Conservation (phyloP, 1,140 invertebrate genomes). For the Eurosta solidaginis region DNA sequence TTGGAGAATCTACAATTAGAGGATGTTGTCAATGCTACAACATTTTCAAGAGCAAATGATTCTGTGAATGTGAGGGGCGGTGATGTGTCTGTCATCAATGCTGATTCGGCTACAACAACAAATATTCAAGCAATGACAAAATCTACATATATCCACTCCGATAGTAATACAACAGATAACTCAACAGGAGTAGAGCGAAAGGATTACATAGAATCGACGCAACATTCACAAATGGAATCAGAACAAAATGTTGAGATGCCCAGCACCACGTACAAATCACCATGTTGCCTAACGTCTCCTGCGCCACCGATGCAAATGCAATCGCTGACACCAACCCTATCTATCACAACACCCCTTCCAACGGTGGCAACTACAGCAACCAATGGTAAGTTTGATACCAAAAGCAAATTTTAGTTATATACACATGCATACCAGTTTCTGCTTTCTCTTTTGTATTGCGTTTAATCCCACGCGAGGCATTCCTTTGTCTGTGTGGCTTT, state of each 20-base stretch:
- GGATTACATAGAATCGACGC: not conserved
- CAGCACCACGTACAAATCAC: constrained; percentile 25
- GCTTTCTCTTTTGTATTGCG: no score
- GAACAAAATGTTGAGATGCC: constrained; percentile 1
- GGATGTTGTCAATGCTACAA: constrained; percentile 41
- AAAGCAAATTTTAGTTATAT: not conserved
- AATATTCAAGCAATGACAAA: not conserved
- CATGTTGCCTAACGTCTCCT: not conserved
- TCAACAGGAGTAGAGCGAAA: not conserved
- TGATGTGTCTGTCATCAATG: constrained; percentile 40
- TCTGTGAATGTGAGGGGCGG: constrained; percentile 38
- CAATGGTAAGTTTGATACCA: not conserved
- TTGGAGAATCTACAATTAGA: constrained; percentile 48
- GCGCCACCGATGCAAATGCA: not conserved
- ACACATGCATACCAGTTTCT: not conserved
- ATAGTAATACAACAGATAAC: not conserved
- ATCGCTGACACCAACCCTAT: constrained; percentile 17
- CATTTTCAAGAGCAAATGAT: constrained; percentile 42
- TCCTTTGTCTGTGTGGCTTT: no score
- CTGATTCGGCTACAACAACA: not conserved
- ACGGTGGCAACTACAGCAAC: not conserved
- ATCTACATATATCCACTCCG: not conserved
- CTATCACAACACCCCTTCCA: not conserved
- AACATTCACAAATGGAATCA: not conserved
- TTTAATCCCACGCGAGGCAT: no score